Evolutionary conservation across 2,888 invertebrate genomes (phyloP), one percentile per base, ranked within the genome.

Genomic region (Spilarctia lutea): DNA sequence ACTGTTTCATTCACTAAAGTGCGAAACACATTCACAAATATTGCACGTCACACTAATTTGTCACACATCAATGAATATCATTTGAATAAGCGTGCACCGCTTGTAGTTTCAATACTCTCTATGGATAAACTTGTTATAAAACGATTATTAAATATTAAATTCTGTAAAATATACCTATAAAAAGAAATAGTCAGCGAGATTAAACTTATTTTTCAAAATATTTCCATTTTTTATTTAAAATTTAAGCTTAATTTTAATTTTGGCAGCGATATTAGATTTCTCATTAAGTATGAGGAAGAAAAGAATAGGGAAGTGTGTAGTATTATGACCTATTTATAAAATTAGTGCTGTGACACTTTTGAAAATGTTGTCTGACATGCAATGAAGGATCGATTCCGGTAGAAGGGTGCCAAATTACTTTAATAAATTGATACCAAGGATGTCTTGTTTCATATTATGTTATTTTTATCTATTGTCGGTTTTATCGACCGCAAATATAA

Each of bases 391-490:
- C 78, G 79, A 80, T 74, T 75, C 72, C 78, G 77, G 80, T 79
- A 81, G 78, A 77, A 83, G 78, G 84, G 86, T 87, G 86, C 86
- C 87, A 86, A 85, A 87, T 78, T 77, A 75, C 68, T 66, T 77
- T 65, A 74, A 75, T 27, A 71, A 78, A 68, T 76, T 70, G 8
- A 74, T 30, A 27, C 27, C 6, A 30, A 63, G 4, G 18, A 30
- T 48, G 45, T 16, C 8, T 48, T 48, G 20, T 68, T 27, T 48
- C 20, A 33, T 30, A 68, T 68, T 60, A n/a, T 60, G 16, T 18
- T 30, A 63, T n/a, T n/a, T n/a, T n/a, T n/a, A n/a, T n/a, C n/a
- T n/a, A n/a, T 18, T 30, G 18, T 63, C 27, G 63, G 30, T 27
- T 56, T 16, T 16, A 63, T 16, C 60, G 16, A 63, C 16, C 6